These are phyloP conservation scores for Hybognathus amarus DNA, from an alignment of 2,797 vertebrate species.

Conservation along the genomic window DNA sequence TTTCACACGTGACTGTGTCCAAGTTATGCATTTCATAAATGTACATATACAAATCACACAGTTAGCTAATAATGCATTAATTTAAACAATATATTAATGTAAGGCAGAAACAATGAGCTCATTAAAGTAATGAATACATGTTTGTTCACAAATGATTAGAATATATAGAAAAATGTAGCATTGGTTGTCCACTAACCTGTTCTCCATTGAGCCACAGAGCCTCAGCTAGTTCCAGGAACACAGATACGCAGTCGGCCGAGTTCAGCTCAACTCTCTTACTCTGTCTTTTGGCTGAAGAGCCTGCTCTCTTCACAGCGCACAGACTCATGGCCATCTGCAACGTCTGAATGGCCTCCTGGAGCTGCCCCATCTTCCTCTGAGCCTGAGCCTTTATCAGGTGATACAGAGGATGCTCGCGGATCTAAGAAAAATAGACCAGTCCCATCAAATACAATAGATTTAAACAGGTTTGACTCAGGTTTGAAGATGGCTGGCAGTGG, in stretches of 20 bases:
- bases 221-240: conserved; percentile 93
- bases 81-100: no score
- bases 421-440: conserved; percentile 69
- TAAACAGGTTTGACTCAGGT: neutral
- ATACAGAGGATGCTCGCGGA: conserved; percentile 92
- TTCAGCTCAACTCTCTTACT: conserved; percentile 82
- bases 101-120: no score
- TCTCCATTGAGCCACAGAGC: conserved; percentile 92
- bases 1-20: no score
- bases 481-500: neutral
- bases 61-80: no score
- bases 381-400: conserved; percentile 94
- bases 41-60: no score
- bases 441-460: neutral
- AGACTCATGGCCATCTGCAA: conserved; percentile 94
- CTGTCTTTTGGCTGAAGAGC: conserved; percentile 81
- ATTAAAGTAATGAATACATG: no score
- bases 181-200: conserved; percentile 75
- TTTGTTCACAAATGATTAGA: no score
- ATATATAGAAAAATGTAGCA: no score
- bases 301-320: conserved; percentile 84
- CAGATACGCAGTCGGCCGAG: conserved; percentile 84
- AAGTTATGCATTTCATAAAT: no score
- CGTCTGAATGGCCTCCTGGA: conserved; percentile 91
- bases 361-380: conserved; percentile 89